Evolutionary conservation across 2,888 invertebrate genomes (phyloP), one percentile per base, ranked within the genome.

Genomic region (Chesias legatella): DNA sequence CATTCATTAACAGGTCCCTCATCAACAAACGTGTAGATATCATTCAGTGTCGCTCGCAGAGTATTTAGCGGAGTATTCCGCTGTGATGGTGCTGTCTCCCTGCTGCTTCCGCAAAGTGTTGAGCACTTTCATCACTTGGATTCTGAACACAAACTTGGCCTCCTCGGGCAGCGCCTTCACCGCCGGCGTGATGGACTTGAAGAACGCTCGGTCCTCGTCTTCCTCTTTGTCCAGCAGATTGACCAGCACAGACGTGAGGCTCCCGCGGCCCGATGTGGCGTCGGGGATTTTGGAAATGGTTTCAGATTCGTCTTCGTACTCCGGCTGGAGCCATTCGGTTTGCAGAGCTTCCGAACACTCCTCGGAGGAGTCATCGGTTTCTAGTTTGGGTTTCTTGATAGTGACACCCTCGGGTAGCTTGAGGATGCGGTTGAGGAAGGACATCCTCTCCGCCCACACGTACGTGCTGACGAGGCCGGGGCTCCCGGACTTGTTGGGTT

Each of bases 121-220:
- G 1, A 82, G 56, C 22, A 75, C 46, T 42, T 74, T 73, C 68
- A 83, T 66, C 3, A 81, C 74, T 45, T 69, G 59, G 48, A 82
- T 76, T 50, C 76, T 66, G 31, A 83, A 83, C 32, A 72, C 63
- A 6, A 79, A 60, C 50, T 77, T 83, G 0, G 70, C 60, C 3
- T 63, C 61, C 4, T 71, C 70, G 0, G 73, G 64, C 9, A 83
- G 49, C 1, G 52, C 55, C 48, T 80, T 80, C 1, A 83, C 80
- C 0, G 67, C 44, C 0, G 81, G 79, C 1, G 68, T 67, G 26
- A 83, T 71, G 0, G 81, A 80, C 21, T 67, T 76, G 35, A 83
- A 83, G 56, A 82, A 83, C 0, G 80, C 69, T 27, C 74, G 67
- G 25, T 82, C 81, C 31, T 81, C 81, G 13, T 83, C 82, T 3